These are phyloP conservation scores for Oryzias woworae DNA, from an alignment of 2,113 vertebrate genomes.

Conservation along the genomic window DNA sequence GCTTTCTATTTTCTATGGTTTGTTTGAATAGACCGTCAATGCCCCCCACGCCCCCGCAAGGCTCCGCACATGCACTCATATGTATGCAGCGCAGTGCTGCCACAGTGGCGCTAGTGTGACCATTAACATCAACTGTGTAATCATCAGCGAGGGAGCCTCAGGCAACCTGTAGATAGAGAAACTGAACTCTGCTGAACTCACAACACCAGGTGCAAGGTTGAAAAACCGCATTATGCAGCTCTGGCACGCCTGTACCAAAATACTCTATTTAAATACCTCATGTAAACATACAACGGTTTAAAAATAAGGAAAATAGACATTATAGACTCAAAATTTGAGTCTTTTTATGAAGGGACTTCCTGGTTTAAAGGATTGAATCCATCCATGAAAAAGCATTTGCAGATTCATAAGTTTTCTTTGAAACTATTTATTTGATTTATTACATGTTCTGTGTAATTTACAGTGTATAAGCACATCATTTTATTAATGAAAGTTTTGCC, in stretches of 20 bases:
- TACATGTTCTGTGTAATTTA: no score
- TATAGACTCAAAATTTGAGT: no score
- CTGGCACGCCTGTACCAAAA: neutral
- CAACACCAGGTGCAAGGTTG: neutral
- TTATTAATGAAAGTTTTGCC: no score
- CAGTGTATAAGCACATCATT: no score
- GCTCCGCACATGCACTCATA: neutral
- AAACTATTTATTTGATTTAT: no score
- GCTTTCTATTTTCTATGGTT: constrained; percentile 24
- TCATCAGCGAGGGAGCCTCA: constrained; percentile 10
- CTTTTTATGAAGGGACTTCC: no score
- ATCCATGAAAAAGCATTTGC: no score
- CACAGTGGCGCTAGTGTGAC: constrained; percentile 18
- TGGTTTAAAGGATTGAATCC: no score
- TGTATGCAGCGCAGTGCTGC: constrained; percentile 8
- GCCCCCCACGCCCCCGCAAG: constrained; percentile 4
- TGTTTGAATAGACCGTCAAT: constrained; percentile 27
- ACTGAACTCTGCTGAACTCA: constrained; percentile 2
- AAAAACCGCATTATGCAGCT: neutral
- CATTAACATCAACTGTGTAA: constrained; percentile 12
- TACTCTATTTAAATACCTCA: no score
- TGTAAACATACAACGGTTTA: no score
- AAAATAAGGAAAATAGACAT: no score
- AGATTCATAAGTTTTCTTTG: no score
- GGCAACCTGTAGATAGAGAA: constrained; percentile 3